These are phyloP conservation scores for Micronycteris hirsuta DNA, from an alignment of 2,113 vertebrate genomes.

Conservation along the genomic window DNA sequence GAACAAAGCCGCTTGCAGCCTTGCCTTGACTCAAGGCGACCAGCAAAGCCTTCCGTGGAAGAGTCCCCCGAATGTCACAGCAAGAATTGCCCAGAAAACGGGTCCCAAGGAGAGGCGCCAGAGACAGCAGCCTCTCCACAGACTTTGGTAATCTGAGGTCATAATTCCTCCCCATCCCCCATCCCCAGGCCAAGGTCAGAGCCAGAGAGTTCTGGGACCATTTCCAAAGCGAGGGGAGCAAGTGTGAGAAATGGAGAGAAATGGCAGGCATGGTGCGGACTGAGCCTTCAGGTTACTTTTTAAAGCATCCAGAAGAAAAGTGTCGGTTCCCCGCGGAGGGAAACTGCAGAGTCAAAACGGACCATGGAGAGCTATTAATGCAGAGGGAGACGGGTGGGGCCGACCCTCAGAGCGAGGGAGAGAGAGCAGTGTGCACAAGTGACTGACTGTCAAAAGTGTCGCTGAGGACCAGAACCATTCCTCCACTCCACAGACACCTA, in stretches of 20 bases:
- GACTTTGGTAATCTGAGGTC: neutral
- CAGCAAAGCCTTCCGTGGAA: neutral
- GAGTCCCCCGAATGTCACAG: fast-evolving
- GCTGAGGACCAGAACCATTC: neutral
- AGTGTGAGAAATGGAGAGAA: neutral
- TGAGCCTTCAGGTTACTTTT: neutral
- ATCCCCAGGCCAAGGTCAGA: neutral
- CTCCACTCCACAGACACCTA: neutral
- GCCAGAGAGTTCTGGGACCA: neutral
- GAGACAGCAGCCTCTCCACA: neutral
- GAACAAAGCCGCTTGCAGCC: neutral
- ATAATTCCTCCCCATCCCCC: neutral
- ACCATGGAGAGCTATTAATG: fast-evolving
- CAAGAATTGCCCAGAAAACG: neutral
- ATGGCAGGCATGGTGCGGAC: neutral
- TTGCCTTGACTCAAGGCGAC: neutral
- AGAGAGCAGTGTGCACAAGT: too few relatives aligned
- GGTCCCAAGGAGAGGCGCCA: neutral
- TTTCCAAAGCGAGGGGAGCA: neutral
- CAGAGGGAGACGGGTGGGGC: neutral
- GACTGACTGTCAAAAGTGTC: neutral
- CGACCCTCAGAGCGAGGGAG: neutral
- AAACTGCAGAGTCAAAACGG: neutral
- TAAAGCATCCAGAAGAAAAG: neutral
- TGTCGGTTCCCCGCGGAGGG: neutral